phyloP scores from a whole-genome alignment of 1,140 invertebrate species.

The Drosophila arizonae region DNA sequence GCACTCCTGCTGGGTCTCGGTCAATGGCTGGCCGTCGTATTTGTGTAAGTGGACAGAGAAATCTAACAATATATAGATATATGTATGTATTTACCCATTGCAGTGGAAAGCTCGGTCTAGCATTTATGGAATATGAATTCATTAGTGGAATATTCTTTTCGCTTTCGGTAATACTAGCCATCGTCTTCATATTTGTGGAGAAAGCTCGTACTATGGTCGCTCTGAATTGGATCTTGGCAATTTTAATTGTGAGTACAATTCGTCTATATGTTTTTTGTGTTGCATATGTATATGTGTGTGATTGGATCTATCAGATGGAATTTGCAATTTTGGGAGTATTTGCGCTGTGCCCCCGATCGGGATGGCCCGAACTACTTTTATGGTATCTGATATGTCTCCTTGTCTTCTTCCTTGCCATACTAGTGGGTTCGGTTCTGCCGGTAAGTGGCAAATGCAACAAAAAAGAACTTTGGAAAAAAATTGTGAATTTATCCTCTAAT shows the following conservation, averaged over 20 bases:
- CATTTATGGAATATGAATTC: slow-evolving; percentile 20
- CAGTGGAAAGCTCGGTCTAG: not conserved
- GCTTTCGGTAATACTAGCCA: slow-evolving; percentile 31
- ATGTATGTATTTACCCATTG: not conserved
- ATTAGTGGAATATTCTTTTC: slow-evolving; percentile 52
- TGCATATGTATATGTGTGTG: too few species aligned
- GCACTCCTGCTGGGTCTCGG: too few species aligned
- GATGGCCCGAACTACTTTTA: slow-evolving; percentile 47
- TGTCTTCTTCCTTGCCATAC: slow-evolving; percentile 47
- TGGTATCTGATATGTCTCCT: slow-evolving; percentile 53
- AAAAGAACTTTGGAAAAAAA: not conserved
- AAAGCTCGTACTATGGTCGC: slow-evolving; percentile 33
- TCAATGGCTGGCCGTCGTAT: too few species aligned
- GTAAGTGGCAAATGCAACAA: slow-evolving; percentile 18
- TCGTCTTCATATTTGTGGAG: slow-evolving; percentile 59
- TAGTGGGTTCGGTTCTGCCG: slow-evolving; percentile 58
- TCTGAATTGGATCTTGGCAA: slow-evolving; percentile 47
- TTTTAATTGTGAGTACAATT: slow-evolving; percentile 54
- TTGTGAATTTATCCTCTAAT: not conserved
- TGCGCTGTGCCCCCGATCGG: slow-evolving; percentile 14
- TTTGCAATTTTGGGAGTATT: slow-evolving; percentile 54
- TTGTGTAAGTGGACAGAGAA: too few species aligned
- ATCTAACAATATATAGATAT: not conserved
- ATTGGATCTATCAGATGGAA: slow-evolving; percentile 43
- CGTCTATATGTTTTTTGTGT: too few species aligned